Evolutionary conservation across 2,113 vertebrate genomes (phyloP).

Genomic region (Myxocyprinus asiaticus): DNA sequence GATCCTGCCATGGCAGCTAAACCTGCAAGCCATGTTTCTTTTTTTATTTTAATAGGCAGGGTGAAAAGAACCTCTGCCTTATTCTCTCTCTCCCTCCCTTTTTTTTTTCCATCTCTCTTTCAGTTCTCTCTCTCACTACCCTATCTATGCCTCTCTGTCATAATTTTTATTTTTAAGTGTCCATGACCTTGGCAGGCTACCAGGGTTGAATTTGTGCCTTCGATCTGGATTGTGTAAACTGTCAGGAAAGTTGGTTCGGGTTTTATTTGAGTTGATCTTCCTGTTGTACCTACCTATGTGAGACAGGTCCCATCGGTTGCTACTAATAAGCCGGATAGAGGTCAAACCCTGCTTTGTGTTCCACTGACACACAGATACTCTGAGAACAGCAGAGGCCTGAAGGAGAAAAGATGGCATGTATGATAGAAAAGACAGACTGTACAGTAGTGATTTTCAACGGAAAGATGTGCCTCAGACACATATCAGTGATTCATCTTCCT

Average conservation of each 20-base stretch:
- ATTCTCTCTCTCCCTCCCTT: not conserved
- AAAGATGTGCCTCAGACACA: not conserved
- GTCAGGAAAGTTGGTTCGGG: conserved; percentile 18
- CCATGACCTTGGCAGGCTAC: conserved; percentile 35
- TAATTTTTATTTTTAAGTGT: not conserved
- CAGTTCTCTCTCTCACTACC: not conserved
- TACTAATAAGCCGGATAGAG: conserved; percentile 1
- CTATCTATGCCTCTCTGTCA: not conserved
- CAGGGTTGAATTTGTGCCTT: not conserved
- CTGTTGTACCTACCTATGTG: conserved; percentile 13
- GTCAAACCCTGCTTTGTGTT: not conserved
- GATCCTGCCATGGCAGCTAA: conserved; percentile 31
- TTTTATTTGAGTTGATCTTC: conserved; percentile 4
- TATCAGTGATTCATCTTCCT: not conserved
- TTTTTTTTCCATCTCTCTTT: not conserved
- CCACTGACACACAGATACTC: too few relatives aligned
- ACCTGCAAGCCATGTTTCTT: not conserved
- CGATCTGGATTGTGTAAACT: not conserved
- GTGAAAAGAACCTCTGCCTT: not conserved
- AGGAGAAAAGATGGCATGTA: too few relatives aligned
- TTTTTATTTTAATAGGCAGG: conserved; percentile 1
- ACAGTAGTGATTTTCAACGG: too few relatives aligned
- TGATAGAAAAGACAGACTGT: too few relatives aligned
- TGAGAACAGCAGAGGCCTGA: not conserved
- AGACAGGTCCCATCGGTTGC: not conserved